phyloP scores from a whole-genome alignment of 2,888 invertebrate species.

The Trachelus stipa region DNA sequence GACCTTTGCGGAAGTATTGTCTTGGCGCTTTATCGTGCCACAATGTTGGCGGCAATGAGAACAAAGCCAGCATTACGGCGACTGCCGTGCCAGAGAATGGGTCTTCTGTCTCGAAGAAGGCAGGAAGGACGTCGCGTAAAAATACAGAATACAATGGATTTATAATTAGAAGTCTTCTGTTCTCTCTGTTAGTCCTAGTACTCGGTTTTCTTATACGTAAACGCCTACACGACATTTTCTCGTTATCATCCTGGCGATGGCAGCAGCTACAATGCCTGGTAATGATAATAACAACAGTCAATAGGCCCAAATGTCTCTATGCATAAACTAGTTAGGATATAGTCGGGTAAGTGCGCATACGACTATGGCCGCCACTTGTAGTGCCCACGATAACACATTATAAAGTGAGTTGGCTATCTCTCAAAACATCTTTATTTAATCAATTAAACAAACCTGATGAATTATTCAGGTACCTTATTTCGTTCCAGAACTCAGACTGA shows the following conservation, averaged over 20 bases:
- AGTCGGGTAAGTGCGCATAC: no score
- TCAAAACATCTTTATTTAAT: constrained; percentile 38
- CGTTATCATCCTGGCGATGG: no score
- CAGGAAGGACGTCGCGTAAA: constrained; percentile 52
- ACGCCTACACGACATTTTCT: no score
- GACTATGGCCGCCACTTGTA: no score
- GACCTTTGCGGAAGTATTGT: constrained; percentile 51
- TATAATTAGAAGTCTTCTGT: constrained; percentile 42
- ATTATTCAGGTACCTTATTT: constrained; percentile 47
- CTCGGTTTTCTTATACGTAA: no score
- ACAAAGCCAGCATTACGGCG: constrained; percentile 56
- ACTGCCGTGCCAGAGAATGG: constrained; percentile 51
- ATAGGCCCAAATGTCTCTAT: no score
- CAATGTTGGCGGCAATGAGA: constrained; percentile 57
- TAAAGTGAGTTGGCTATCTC: constrained; percentile 4
- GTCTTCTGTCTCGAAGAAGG: constrained; percentile 24
- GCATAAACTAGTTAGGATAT: no score
- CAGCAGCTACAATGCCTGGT: no score
- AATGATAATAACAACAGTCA: no score
- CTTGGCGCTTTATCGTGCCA: constrained; percentile 59
- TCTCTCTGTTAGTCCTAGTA: no score
- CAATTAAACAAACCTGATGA: constrained; percentile 60
- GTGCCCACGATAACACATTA: no score
- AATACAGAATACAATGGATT: constrained; percentile 56
- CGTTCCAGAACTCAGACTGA: constrained; percentile 17